Conservation (phyloP, 2,113 vertebrate species). For the Nerophis lumbriciformis region DNA sequence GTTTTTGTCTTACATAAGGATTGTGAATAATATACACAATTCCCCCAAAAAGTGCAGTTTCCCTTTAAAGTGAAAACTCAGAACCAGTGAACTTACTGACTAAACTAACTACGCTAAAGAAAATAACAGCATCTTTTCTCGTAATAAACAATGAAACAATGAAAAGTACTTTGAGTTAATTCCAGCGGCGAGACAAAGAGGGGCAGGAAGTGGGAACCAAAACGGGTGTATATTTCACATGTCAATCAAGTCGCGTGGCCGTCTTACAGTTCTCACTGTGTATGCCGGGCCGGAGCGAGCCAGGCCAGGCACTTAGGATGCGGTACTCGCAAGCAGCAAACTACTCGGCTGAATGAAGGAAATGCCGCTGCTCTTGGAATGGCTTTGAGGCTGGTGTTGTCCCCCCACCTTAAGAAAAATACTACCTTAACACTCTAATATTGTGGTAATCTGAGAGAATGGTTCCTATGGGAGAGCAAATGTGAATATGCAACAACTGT, state of each 20-base stretch:
- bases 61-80: too few species aligned
- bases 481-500: not conserved
- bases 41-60: too few species aligned
- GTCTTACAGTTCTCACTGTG: slow-evolving; percentile 28
- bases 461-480: too few species aligned
- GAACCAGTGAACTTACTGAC: too few species aligned
- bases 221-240: not conserved
- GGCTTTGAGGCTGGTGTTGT: slow-evolving; percentile 5
- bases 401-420: not conserved
- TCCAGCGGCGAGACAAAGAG: not conserved
- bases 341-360: not conserved
- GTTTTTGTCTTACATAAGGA: too few species aligned
- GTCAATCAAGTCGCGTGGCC: slow-evolving; percentile 15
- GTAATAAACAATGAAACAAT: too few species aligned
- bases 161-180: not conserved
- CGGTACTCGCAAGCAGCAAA: slow-evolving; percentile 23
- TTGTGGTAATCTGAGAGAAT: too few species aligned
- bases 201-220: not conserved
- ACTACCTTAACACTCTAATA: too few species aligned
- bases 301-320: slow-evolving; percentile 65
- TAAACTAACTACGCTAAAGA: too few species aligned
- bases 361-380: slow-evolving; percentile 4
- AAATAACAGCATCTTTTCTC: too few species aligned
- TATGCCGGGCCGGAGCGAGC: slow-evolving; percentile 52
- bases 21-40: too few species aligned